Percentiles rank a stretch among this genome's conserved stretches.
Conservation (phyloP, 2,113 vertebrate species). For the Desmodus rotundus region DNA sequence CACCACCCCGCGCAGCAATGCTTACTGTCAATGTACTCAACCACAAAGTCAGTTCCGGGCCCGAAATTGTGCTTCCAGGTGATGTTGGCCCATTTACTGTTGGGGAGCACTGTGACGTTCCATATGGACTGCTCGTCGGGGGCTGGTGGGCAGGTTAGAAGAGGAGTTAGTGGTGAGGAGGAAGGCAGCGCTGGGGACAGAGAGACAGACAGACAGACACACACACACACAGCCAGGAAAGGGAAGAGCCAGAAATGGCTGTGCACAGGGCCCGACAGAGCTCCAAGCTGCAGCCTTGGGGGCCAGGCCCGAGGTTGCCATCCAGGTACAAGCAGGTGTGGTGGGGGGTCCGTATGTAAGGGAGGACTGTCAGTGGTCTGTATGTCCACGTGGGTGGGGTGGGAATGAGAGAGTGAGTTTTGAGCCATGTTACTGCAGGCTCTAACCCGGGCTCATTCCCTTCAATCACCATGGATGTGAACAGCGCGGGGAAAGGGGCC, state of each 20-base stretch:
- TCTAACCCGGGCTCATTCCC: neutral
- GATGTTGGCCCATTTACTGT: conserved; percentile 99
- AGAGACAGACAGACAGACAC: neutral
- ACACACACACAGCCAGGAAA: neutral
- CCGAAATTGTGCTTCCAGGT: conserved; percentile 98
- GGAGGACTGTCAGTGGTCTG: neutral
- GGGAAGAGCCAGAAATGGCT: neutral
- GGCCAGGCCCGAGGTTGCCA: conserved; percentile 11
- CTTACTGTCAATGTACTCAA: conserved; percentile 99
- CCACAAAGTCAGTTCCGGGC: conserved; percentile 94
- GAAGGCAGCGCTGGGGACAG: neutral
- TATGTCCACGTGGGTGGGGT: neutral
- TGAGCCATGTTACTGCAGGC: neutral
- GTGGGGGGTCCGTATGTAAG: neutral
- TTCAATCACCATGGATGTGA: neutral
- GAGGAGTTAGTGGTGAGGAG: conserved; percentile 81
- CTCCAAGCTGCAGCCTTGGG: conserved; percentile 38
- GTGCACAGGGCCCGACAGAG: neutral
- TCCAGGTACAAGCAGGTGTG: neutral
- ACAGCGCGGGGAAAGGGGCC: neutral
- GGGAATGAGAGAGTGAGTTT: neutral
- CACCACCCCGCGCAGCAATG: conserved; percentile 81
- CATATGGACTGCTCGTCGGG: conserved; percentile 87
- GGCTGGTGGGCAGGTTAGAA: conserved; percentile 89
- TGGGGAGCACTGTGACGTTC: conserved; percentile 95